Evolutionary conservation across 2,797 vertebrate species (phyloP).

Genomic region (Bovichtus diacanthus): DNA sequence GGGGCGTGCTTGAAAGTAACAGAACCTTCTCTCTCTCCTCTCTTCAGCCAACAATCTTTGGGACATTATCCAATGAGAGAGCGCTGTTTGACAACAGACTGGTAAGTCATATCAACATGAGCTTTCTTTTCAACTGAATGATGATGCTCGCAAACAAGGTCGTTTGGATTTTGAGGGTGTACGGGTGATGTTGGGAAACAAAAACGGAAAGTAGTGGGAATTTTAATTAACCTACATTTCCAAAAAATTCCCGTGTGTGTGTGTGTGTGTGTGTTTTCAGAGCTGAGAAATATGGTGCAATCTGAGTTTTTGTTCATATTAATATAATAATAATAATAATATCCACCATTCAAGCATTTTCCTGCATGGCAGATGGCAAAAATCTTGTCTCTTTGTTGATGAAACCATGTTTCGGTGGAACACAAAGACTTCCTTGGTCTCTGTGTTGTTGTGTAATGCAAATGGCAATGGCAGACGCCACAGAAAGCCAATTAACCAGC

Average conservation of each 20-base stretch:
- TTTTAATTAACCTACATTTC: conserved; percentile 28
- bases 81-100: conserved; percentile 31
- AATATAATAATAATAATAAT: conserved; percentile 8
- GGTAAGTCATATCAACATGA: conserved; percentile 39
- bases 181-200: background rate
- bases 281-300: conserved; percentile 21
- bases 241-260: conserved; percentile 21
- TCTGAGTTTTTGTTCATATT: background rate
- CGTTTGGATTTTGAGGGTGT: conserved; percentile 3
- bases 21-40: conserved; percentile 1
- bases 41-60: conserved; percentile 40
- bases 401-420: conserved; percentile 20
- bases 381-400: conserved; percentile 22
- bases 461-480: conserved; percentile 46
- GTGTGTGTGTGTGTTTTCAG: background rate
- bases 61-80: conserved; percentile 40
- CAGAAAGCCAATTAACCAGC: conserved; percentile 69
- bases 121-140: background rate
- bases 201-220: background rate
- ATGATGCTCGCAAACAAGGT: background rate
- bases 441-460: conserved; percentile 51
- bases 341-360: background rate
- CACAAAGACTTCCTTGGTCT: conserved; percentile 24
- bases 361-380: conserved; percentile 25
- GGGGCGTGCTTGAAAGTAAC: background rate